Evolutionary conservation across 2,888 invertebrate genomes (phyloP).

Genomic region (Drosophila paracracens): DNA sequence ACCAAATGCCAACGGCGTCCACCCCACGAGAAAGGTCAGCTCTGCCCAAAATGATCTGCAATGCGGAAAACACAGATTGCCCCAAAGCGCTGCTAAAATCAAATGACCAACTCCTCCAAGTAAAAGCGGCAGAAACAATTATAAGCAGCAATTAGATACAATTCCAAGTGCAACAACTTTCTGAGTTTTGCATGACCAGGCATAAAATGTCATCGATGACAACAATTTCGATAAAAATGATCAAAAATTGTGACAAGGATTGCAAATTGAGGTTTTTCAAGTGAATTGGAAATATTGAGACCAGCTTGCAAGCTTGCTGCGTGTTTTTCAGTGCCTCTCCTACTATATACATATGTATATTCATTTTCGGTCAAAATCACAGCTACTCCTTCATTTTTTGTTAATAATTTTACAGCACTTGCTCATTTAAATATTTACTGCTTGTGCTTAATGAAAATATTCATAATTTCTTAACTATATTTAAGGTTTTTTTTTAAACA

Average conservation of each 20-base stretch:
- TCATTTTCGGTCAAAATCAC: background rate
- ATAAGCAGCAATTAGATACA: background rate
- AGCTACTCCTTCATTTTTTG: rapidly evolving
- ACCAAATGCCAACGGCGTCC: conserved; percentile 28
- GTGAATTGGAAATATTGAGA: background rate
- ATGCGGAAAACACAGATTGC: conserved; percentile 28
- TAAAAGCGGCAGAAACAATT: background rate
- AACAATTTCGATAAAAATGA: background rate
- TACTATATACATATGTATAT: background rate
- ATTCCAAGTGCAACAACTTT: background rate
- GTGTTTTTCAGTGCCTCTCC: background rate
- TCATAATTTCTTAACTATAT: background rate
- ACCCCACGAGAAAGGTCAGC: conserved; percentile 44
- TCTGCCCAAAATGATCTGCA: conserved; percentile 17
- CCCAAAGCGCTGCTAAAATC: background rate
- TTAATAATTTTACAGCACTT: background rate
- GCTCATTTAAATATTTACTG: background rate
- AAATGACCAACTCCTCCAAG: background rate
- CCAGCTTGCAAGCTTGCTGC: background rate
- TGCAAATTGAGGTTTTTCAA: background rate
- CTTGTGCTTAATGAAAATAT: background rate
- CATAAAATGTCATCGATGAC: background rate
- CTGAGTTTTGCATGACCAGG: background rate
- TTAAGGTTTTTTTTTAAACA: background rate
- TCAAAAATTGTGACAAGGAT: background rate